These are phyloP conservation scores for Venusia cambrica DNA, from an alignment of 2,888 invertebrate genomes.

Conservation along the genomic window DNA sequence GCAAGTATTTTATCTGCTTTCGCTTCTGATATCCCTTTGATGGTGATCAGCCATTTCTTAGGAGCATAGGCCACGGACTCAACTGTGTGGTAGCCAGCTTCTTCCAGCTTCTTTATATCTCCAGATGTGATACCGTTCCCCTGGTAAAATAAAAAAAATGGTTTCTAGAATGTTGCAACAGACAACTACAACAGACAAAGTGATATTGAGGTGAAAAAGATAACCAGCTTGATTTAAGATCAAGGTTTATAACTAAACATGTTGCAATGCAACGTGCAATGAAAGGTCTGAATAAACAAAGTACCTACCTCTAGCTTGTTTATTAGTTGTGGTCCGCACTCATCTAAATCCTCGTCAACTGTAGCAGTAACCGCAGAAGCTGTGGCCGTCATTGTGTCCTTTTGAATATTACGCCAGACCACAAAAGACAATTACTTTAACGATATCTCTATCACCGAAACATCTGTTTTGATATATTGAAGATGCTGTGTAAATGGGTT, in stretches of 20 bases:
- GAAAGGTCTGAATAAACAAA: no score
- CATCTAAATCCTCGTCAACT: constrained; percentile 81
- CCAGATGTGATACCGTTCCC: constrained; percentile 93
- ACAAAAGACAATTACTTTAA: no score
- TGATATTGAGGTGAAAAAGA: no score
- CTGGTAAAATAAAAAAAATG: constrained; percentile 5
- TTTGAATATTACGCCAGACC: constrained; percentile 19
- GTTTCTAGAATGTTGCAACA: not conserved
- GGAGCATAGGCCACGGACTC: constrained; percentile 97
- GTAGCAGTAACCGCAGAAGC: constrained; percentile 77
- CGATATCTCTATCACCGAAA: constrained; percentile 39
- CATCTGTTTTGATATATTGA: constrained; percentile 35
- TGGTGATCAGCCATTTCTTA: constrained; percentile 91
- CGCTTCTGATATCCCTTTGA: constrained; percentile 98
- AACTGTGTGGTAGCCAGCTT: constrained; percentile 96
- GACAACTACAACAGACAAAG: no score
- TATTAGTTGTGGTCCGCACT: constrained; percentile 87
- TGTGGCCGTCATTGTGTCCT: constrained; percentile 70
- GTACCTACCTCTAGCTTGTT: constrained; percentile 88
- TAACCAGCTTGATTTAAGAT: no score
- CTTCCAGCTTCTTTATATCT: constrained; percentile 96
- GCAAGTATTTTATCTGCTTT: constrained; percentile 97
- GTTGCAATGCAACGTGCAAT: no score
- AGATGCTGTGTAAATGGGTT: no score
- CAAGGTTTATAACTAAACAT: no score